These are phyloP conservation scores for Cyclura pinguis DNA, from an alignment of 2,797 vertebrate species.

Conservation along the genomic window DNA sequence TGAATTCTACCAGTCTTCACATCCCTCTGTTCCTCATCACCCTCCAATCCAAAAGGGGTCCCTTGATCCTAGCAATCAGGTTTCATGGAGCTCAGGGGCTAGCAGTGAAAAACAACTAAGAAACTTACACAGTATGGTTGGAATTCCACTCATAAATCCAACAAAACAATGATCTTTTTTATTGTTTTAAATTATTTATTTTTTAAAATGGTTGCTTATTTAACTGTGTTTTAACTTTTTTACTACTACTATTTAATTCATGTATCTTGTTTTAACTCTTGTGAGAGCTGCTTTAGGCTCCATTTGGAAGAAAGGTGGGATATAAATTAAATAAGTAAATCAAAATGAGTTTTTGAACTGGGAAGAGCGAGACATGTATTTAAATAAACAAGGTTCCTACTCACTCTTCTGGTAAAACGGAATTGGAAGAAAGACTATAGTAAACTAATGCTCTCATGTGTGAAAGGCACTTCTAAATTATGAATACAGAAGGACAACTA, in stretches of 20 bases:
- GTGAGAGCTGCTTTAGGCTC: too few relatives aligned
- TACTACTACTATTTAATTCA: background rate
- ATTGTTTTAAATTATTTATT: too few relatives aligned
- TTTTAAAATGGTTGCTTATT: too few relatives aligned
- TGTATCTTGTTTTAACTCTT: background rate
- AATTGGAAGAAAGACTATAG: background rate
- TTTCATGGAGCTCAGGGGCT: background rate
- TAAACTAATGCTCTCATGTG: background rate
- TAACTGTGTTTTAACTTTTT: too few relatives aligned
- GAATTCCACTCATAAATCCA: background rate
- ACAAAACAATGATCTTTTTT: too few relatives aligned
- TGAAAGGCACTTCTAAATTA: background rate
- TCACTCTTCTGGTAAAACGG: background rate
- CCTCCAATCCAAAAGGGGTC: background rate
- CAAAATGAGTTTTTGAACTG: background rate
- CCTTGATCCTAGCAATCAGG: background rate
- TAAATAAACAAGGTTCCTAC: background rate
- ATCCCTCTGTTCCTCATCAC: background rate
- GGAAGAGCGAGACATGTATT: background rate
- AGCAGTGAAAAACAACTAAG: background rate
- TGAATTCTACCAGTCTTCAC: background rate
- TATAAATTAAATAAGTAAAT: too few relatives aligned
- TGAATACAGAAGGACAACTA: background rate
- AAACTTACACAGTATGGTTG: background rate
- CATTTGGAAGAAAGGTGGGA: too few relatives aligned